A percentile compares a stretch with the other conserved stretches of the same genome.
phyloP scores from a whole-genome alignment of 2,797 vertebrate genomes.

The Setipinna tenuifilis region DNA sequence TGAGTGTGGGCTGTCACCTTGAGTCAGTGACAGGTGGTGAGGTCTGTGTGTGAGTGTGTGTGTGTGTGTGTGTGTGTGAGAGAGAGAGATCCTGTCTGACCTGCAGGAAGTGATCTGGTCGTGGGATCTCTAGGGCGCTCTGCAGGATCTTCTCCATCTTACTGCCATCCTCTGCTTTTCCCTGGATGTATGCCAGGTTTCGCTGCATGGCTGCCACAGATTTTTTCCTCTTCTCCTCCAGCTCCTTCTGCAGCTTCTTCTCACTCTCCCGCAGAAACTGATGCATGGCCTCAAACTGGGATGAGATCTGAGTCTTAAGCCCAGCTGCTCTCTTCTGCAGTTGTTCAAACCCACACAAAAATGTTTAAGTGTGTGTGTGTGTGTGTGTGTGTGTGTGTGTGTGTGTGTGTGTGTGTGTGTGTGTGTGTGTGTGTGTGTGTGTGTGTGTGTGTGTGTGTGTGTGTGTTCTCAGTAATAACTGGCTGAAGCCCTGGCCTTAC shows the following conservation, averaged over 20 bases:
- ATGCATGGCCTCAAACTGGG: slow-evolving; percentile 48
- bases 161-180: slow-evolving; percentile 26
- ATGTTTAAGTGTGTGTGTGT: no score
- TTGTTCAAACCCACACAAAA: background rate
- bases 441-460: no score
- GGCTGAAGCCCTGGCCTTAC: background rate
- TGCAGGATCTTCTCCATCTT: background rate
- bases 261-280: slow-evolving; percentile 41
- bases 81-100: background rate
- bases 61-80: no score
- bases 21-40: background rate
- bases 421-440: no score
- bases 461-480: no score
- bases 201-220: slow-evolving; percentile 26
- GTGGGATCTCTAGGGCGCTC: slow-evolving; percentile 16
- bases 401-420: no score
- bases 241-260: slow-evolving; percentile 33
- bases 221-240: slow-evolving; percentile 14
- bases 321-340: slow-evolving; percentile 20
- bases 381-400: no score
- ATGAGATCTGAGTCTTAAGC: slow-evolving; percentile 30
- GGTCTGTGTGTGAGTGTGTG: no score
- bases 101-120: slow-evolving; percentile 28
- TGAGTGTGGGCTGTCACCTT: background rate
- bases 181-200: slow-evolving; percentile 35